A percentile compares a stretch with the other conserved stretches of the same genome.
These are phyloP conservation scores for Spilarctia lutea DNA, from an alignment of 2,888 invertebrate species.

Conservation along the genomic window DNA sequence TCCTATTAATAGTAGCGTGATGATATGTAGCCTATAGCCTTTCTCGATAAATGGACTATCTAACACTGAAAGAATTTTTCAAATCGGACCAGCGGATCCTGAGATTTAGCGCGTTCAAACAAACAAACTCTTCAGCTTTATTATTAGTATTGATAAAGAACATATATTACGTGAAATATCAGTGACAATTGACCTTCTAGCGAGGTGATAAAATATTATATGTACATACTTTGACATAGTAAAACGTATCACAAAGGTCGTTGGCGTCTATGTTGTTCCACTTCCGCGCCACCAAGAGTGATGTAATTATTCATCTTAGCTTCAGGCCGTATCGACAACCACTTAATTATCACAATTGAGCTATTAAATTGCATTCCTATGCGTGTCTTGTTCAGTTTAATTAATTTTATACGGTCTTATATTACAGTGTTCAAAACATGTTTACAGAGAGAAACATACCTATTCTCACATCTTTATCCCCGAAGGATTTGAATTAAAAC, in stretches of 20 bases:
- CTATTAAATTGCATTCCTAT: neutral
- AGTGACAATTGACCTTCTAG: slow-evolving; percentile 11
- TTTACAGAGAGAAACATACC: too few relatives aligned
- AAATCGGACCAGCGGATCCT: too few relatives aligned
- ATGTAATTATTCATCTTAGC: slow-evolving; percentile 6
- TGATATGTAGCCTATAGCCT: too few relatives aligned
- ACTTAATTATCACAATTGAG: slow-evolving; percentile 4
- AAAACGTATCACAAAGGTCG: neutral
- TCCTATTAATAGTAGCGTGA: too few relatives aligned
- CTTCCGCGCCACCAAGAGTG: neutral
- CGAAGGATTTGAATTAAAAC: too few relatives aligned
- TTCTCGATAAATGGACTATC: too few relatives aligned
- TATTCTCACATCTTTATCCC: too few relatives aligned
- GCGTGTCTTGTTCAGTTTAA: neutral
- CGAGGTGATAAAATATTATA: neutral
- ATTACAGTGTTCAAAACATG: neutral
- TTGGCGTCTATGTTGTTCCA: neutral
- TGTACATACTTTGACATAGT: neutral
- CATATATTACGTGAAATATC: neutral
- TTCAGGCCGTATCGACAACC: slow-evolving; percentile 1
- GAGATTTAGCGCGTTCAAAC: too few relatives aligned
- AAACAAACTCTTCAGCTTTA: too few relatives aligned
- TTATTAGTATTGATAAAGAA: neutral
- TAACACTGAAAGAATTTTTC: too few relatives aligned
- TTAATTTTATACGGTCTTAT: neutral